A percentile compares a stretch with the other conserved stretches of the same genome.
Conservation (phyloP, 2,113 vertebrate species). For the Elephantulus edwardii region DNA sequence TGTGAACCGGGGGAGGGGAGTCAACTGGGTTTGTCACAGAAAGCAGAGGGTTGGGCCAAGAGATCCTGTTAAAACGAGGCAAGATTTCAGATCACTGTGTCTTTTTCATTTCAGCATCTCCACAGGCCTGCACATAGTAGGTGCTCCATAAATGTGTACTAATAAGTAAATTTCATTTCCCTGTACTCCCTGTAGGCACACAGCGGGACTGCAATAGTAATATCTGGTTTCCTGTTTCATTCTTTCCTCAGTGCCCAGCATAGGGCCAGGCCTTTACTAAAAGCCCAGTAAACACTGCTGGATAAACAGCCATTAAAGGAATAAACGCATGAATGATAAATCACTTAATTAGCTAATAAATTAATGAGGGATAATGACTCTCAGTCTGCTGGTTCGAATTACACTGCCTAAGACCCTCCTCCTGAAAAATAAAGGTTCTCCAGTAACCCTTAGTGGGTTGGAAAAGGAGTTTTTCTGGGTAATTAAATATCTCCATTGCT, state of each 20-base stretch:
- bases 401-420: slow-evolving; percentile 28
- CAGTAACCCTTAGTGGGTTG: neutral
- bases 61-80: neutral
- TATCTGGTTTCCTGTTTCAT: neutral
- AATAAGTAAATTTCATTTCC: neutral
- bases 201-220: neutral
- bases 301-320: neutral
- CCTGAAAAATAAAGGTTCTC: slow-evolving; percentile 48
- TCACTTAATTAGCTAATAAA: slow-evolving; percentile 54
- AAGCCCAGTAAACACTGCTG: neutral
- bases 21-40: neutral
- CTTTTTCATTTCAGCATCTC: neutral
- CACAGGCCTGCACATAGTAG: neutral
- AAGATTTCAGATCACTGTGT: neutral
- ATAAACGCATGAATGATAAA: slow-evolving; percentile 27
- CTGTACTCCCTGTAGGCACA: neutral
- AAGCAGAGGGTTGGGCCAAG: neutral
- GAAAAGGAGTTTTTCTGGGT: slow-evolving; percentile 53
- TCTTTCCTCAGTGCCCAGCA: neutral
- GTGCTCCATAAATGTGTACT: neutral
- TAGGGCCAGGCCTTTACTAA: neutral
- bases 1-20: neutral
- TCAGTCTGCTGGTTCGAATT: slow-evolving; percentile 25
- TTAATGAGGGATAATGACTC: slow-evolving; percentile 38
- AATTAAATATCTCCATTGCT: slow-evolving; percentile 60